Conservation (phyloP, 2,797 vertebrate species). For the Chelmon rostratus region DNA sequence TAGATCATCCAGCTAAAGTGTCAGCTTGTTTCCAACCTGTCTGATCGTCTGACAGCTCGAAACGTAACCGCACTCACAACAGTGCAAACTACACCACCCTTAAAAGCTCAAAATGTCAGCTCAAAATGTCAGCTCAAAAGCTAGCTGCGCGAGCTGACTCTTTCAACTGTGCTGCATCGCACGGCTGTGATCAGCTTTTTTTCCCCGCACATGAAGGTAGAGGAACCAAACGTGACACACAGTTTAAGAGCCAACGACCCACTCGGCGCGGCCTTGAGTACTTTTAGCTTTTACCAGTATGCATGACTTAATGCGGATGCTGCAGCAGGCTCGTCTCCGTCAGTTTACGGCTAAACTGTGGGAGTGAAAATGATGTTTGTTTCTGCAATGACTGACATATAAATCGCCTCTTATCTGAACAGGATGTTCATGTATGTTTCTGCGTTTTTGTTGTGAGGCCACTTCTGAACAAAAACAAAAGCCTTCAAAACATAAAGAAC, state of each 20-base stretch:
- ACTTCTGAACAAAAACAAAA: background rate
- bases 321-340: background rate
- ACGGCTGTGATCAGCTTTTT: background rate
- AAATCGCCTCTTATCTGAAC: background rate
- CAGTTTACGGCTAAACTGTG: background rate
- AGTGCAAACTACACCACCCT: background rate
- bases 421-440: background rate
- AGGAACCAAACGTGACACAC: background rate
- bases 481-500: background rate
- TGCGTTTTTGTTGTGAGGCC: background rate
- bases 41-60: background rate
- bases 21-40: background rate
- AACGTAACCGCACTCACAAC: background rate
- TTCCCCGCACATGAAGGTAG: background rate
- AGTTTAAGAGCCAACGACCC: background rate
- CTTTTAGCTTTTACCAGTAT: background rate
- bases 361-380: background rate
- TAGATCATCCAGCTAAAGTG: background rate
- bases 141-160: background rate
- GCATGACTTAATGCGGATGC: background rate
- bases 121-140: background rate
- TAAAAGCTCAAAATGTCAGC: background rate
- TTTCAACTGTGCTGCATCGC: background rate
- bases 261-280: background rate
- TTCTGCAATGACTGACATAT: background rate